Base-by-base conservation (phyloP, 1,140 invertebrate genomes). In the Adoxophyes honmai region DNA sequence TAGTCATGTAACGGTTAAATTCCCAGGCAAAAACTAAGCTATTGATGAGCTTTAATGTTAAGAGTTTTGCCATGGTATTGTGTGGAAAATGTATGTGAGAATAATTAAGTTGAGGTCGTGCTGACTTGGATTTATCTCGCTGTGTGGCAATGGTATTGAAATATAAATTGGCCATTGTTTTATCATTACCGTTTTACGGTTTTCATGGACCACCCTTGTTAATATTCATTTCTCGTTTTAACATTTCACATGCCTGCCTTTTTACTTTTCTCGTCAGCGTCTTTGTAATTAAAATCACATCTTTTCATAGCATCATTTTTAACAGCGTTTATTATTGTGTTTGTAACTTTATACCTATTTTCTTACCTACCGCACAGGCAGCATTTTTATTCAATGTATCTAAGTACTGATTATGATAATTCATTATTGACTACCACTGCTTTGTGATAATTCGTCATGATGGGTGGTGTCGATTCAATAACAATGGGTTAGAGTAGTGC, bases 21-120 rank as follows among this genome's bases (percentile, higher is more conserved):
- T 48, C 42, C 42, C 42, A 48, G 42, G 42, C 42, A 48, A 48
- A 48, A 48, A 48, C 42, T 48, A 48, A 48, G 16, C 42, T 48
- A 48, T 48, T 48, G 42, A 48, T 48, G 42, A 48, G 42, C 21
- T 28, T 48, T 8, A 13, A 42, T 8, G 38, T 42, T 10, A 42
- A 44, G 39, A 28, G 42, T 48, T 21, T 48, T 48, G 42, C 42
- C 42, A 48, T 48, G 42, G 42, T 48, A 48, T 48, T 48, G 42
- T 48, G 42, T 48, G 18, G 21, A 48, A 18, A 48, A 28, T 48
- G 39, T 44, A 44, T 44, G 18, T 48, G 42, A 48, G 42, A 48
- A 48, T 10, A 33, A 48, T 48, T 28, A 48, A 48, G 42, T 48
- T 48, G 21, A 48, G 42, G 42, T 48, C 42, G 42, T 48, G 21